A percentile compares a stretch with the other conserved stretches of the same genome.
These are phyloP conservation scores for Phortica magna DNA, from an alignment of 2,888 invertebrate genomes.

Conservation along the genomic window DNA sequence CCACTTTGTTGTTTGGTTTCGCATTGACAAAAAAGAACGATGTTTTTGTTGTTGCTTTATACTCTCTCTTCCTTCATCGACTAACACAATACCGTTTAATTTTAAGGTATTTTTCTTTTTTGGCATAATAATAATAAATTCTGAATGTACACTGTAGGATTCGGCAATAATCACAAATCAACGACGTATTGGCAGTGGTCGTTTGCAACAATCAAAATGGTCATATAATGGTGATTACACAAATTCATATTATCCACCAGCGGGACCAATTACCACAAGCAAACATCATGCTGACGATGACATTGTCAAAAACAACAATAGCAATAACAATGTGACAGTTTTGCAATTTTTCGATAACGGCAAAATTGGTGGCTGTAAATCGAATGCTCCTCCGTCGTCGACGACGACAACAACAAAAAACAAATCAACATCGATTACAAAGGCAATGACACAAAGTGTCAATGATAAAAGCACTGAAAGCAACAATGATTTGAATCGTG, in stretches of 20 bases:
- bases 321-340: conserved; percentile 50
- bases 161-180: conserved; percentile 69
- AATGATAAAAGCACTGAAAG: conserved; percentile 48
- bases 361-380: conserved; percentile 42
- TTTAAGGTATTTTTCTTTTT: too few relatives aligned
- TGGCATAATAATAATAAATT: too few relatives aligned
- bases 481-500: background rate
- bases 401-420: background rate
- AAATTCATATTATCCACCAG: conserved; percentile 44
- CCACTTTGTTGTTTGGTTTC: too few relatives aligned
- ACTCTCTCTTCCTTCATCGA: too few relatives aligned
- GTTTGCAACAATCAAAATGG: conserved; percentile 72
- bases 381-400: conserved; percentile 17
- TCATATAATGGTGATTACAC: conserved; percentile 54
- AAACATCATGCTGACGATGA: conserved; percentile 51
- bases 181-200: conserved; percentile 75
- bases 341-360: conserved; percentile 64
- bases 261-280: conserved; percentile 20
- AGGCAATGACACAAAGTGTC: background rate
- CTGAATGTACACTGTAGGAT: conserved; percentile 54
- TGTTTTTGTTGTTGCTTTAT: too few relatives aligned
- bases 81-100: too few relatives aligned
- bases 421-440: background rate
- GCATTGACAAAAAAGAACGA: too few relatives aligned
- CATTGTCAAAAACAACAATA: conserved; percentile 36